These are phyloP conservation scores for rabbit (Oryctolagus cuniculus) DNA, from an alignment of 2,113 vertebrate species.

Conservation along the genomic window mOryCun1.1 NC_091444.1:65966501-65967000, in stretches of 20 bases:
- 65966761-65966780: no score
- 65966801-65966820: background rate
- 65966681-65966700: background rate
- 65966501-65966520: background rate
- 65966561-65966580: background rate
- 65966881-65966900: background rate
- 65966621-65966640: background rate
- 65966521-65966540: background rate
- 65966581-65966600: conserved; percentile 40
- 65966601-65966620: background rate
- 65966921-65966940: background rate
- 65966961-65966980: background rate
- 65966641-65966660: background rate
- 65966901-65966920: background rate
- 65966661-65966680: background rate
- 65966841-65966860: background rate
- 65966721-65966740: background rate
- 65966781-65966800: background rate
- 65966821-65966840: background rate
- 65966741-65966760: fast-evolving
- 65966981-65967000: background rate
- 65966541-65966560: background rate
- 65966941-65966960: background rate
- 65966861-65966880: background rate
- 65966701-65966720: background rate